Evolutionary conservation across 1,140 invertebrate genomes (phyloP).

Genomic region (Orchestia grillus): DNA sequence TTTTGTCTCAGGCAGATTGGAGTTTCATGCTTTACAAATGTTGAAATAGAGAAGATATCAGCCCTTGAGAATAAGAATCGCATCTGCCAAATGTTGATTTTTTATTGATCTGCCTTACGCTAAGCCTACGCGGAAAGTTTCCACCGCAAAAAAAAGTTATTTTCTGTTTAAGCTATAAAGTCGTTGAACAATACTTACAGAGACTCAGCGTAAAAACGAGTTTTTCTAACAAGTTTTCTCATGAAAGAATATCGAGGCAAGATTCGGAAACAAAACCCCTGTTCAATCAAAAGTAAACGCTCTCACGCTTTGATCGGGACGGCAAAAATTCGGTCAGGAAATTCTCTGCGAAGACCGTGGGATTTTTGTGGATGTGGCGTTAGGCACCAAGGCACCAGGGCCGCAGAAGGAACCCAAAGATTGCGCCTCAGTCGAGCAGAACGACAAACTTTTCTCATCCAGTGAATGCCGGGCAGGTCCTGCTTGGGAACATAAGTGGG

Average conservation of each 20-base stretch:
- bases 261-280: neutral
- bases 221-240: neutral
- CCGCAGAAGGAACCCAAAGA: slow-evolving; percentile 35
- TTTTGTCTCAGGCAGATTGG: no score
- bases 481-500: slow-evolving; percentile 38
- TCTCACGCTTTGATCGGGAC: neutral
- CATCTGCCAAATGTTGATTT: no score
- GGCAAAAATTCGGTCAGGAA: neutral
- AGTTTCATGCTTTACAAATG: no score
- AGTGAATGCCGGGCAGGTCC: slow-evolving; percentile 8
- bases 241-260: neutral
- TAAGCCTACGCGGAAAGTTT: neutral
- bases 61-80: no score
- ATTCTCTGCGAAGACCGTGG: neutral
- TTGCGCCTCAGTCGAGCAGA: slow-evolving; percentile 26
- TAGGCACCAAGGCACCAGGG: neutral
- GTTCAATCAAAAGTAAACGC: neutral
- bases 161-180: neutral
- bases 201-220: neutral
- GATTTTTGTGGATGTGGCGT: neutral
- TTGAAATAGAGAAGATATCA: no score
- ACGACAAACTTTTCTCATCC: slow-evolving; percentile 23
- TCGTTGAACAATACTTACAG: neutral
- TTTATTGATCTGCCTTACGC: no score
- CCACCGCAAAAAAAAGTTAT: neutral